Evolutionary conservation across 2,113 vertebrate genomes (phyloP).

Genomic region (Aphelocoma coerulescens): DNA sequence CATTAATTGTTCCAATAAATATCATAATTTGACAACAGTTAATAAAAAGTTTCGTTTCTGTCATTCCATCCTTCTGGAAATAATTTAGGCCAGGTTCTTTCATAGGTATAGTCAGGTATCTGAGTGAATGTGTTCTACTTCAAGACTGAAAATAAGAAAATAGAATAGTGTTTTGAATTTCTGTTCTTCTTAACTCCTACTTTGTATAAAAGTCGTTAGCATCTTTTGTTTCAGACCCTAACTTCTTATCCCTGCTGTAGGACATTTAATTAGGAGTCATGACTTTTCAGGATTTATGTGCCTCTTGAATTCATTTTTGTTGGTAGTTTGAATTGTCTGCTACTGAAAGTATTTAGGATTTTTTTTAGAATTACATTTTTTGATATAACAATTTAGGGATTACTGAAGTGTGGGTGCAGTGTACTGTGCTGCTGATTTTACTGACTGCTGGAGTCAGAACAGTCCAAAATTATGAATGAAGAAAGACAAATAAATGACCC

Average conservation of each 20-base stretch:
- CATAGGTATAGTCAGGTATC: not conserved
- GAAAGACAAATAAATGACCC: not conserved
- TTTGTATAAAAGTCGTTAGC: not conserved
- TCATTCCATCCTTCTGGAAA: not conserved
- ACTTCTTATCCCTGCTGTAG: not conserved
- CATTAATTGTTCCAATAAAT: not conserved
- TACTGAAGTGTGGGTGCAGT: not conserved
- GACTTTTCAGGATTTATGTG: not conserved
- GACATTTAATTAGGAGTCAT: not conserved
- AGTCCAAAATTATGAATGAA: not conserved
- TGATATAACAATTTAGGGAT: not conserved
- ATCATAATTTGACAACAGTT: not conserved
- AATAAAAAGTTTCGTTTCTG: not conserved
- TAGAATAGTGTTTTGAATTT: not conserved
- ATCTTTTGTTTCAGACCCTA: not conserved
- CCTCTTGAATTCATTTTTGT: not conserved
- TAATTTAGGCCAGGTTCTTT: not conserved
- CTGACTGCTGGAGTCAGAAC: not conserved
- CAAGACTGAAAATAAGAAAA: not conserved
- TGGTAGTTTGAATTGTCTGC: not conserved
- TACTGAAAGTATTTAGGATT: not conserved
- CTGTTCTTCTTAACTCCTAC: not conserved
- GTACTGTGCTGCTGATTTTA: not conserved
- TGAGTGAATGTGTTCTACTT: not conserved
- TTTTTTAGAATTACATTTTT: not conserved